Evolutionary conservation across 2,797 vertebrate genomes (phyloP), one percentile per base, ranked within the genome.

Genomic region (Neosilurus mollespiculum): DNA sequence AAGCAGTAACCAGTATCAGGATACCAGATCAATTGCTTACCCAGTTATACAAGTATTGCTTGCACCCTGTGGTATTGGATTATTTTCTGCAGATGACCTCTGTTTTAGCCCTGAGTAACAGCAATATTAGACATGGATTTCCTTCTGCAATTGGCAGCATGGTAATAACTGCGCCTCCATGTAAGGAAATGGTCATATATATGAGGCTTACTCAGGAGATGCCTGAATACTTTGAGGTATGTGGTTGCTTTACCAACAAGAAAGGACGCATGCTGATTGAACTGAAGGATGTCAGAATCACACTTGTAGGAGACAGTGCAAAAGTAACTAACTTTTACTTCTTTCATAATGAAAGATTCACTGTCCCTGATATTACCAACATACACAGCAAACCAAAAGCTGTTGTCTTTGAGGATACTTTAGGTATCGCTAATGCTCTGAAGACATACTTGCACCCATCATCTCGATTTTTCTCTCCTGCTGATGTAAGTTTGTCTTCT

Each of bases 41-140:
- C 65, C 87, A 95, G 81, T 92, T 97, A 79, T 87, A 95, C 87
- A 91, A 94, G 58, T 95, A 94, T 89, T 93, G 88, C 72, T 91
- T 97, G 81, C 96, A 97, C 83, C 96, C 96, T 18, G 95, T 96
- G 70, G 66, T 97, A 9, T 89, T 97, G 0, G 96, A 97, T 90
- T 95, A 91, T 86, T 97, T 97, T 83, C 84, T 97, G 83, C 96
- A 97, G 91, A 96, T 96, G 95, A 93, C 91, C 0, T 91, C 92
- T 64, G 91, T 95, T 78, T 81, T 95, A 80, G 93, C 89, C 61
- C 82, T 89, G 18, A 88, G 88, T 81, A 85, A 24, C 0, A 81
- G 87, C 2, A 86, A 87, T 72, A 84, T 80, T 37, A 93, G 89
- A 82, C 90, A 88, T 73, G 94, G 94, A 18, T 96, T 96, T 89